Conservation (phyloP, 1,140 invertebrate species). For the Metaphire vulgaris region DNA sequence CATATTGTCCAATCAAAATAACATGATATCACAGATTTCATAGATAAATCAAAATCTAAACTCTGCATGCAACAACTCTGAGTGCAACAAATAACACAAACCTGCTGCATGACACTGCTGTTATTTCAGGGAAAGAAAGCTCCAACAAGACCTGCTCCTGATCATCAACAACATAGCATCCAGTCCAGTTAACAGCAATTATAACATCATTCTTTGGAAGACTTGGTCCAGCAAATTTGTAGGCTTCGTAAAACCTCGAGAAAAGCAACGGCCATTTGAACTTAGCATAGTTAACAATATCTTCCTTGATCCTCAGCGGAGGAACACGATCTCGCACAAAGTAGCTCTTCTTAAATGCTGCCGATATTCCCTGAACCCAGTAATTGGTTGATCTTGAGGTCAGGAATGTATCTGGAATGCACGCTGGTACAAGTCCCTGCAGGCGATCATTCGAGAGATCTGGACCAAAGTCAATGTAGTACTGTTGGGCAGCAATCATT, state of each 20-base stretch:
- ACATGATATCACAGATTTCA: too few species aligned
- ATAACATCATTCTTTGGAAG: constrained; percentile 91
- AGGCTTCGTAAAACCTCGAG: constrained; percentile 61
- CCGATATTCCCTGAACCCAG: constrained; percentile 31
- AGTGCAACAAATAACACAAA: too few species aligned
- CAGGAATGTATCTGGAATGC: constrained; percentile 92
- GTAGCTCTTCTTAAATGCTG: constrained; percentile 35
- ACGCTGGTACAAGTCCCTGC: constrained; percentile 78
- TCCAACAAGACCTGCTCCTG: constrained; percentile 96
- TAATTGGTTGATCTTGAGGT: constrained; percentile 41
- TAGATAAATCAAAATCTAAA: too few species aligned
- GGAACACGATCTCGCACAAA: constrained; percentile 31
- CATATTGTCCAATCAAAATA: too few species aligned
- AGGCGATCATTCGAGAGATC: constrained; percentile 74
- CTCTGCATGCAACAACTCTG: too few species aligned
- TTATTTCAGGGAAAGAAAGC: constrained; percentile 95
- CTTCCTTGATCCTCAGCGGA: constrained; percentile 71
- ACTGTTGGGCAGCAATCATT: constrained; percentile 97
- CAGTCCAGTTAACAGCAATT: constrained; percentile 97
- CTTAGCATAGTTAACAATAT: constrained; percentile 96
- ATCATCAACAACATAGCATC: constrained; percentile 79
- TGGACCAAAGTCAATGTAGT: constrained; percentile 84
- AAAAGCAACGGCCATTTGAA: constrained; percentile 98
- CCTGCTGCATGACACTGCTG: constrained; percentile 85
- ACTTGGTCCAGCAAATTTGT: constrained; percentile 74